Base-by-base conservation (phyloP, 2,113 vertebrate genomes). In the Colinus virginianus region DNA sequence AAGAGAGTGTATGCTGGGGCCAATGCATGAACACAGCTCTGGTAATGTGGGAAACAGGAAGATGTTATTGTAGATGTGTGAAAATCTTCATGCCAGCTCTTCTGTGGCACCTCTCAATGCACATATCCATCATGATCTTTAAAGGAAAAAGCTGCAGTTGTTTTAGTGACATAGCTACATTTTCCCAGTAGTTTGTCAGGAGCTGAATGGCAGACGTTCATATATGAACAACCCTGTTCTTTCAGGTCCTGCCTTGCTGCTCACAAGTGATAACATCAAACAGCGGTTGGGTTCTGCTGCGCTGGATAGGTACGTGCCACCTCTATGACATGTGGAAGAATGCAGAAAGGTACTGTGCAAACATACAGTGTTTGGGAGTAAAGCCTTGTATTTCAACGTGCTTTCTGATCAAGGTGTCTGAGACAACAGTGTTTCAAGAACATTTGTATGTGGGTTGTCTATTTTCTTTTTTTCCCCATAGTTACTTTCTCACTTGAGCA, bases 191-290 rank as follows among this genome's bases (percentile, higher is more conserved):
- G 40, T 45, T 30, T 25, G 42, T 38, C n/a, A n/a, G 69, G 51
- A 68, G 30, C 62, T 40, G 43, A 11, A 5, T 3, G 6, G 20
- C 2, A 8, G 40, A 9, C 38, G 12, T 13, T 68, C 22, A 53
- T 23, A 7, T 12, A 1, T 11, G 8, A 28, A 67, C 43, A 46
- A 61, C 43, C 14, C 74, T 89, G 22, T 69, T 58, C 75, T 92
- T 91, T 58, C 74, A 99, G 99, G 99, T 69, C 99, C 98, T 17
- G 96, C 98, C 46, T 95, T 99, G 70, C 98, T 99, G 70, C 98
- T 99, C 96, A 99, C 98, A 93, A 99, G 99, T 69, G 99, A 99
- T 93, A 98, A 97, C 97, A 98, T 99, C 95, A 99, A 98, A 89
- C 98, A 99, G 94, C 97, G 97, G 30, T 98, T 99, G 5, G 99